Evolutionary conservation across 2,797 vertebrate genomes (phyloP).

Genomic region (Esox masquinongy): DNA sequence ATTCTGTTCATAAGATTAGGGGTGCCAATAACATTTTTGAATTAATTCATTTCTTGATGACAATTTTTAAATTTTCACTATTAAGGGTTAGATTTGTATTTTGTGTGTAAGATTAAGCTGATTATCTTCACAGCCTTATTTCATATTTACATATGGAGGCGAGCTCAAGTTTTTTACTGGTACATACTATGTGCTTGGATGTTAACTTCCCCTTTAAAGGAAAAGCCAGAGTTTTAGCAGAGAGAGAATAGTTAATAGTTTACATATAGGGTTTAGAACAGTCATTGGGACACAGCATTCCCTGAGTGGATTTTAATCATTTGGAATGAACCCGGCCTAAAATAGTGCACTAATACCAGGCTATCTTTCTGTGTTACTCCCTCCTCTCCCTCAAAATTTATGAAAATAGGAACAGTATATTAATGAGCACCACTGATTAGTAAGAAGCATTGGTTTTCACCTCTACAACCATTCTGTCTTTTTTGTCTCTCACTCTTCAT

Average conservation of each 20-base stretch:
- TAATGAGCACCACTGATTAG: background rate
- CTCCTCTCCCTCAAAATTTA: background rate
- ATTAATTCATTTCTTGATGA: too few relatives aligned
- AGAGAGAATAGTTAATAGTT: background rate
- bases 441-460: background rate
- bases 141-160: too few relatives aligned
- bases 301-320: constrained; percentile 6
- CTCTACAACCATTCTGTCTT: background rate
- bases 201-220: background rate
- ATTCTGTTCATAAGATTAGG: too few relatives aligned
- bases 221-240: background rate
- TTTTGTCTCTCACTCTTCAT: constrained; percentile 3
- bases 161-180: too few relatives aligned
- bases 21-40: too few relatives aligned
- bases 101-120: too few relatives aligned
- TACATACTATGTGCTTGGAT: too few relatives aligned
- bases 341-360: background rate
- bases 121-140: too few relatives aligned
- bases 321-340: background rate
- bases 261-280: background rate
- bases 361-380: background rate
- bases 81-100: too few relatives aligned
- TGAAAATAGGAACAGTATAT: background rate
- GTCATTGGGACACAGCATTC: constrained; percentile 30
- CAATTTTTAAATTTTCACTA: too few relatives aligned